These are phyloP conservation scores for Hippasteria phrygiana DNA, from an alignment of 53 echinoderm and acorn worm genomes.

Conservation along the genomic window DNA sequence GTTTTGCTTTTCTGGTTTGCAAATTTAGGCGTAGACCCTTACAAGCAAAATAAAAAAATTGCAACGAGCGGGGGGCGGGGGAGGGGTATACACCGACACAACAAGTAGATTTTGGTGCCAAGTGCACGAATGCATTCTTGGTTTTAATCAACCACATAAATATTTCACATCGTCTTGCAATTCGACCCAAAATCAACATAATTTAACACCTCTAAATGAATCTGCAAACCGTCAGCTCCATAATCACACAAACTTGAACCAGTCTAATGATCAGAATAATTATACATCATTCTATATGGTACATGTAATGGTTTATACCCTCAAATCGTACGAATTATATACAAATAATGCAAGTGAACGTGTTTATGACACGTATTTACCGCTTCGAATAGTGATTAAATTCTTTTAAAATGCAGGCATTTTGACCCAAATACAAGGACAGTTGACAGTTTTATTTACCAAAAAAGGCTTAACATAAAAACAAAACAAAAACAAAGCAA, in stretches of 20 bases:
- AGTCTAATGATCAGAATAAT: constrained; percentile 58
- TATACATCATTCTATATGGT: constrained; percentile 59
- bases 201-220: constrained; percentile 32
- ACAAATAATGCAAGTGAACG: constrained; percentile 44
- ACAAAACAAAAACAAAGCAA: too few relatives aligned
- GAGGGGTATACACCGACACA: neutral
- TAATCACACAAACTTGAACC: constrained; percentile 45
- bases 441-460: too few relatives aligned
- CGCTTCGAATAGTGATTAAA: neutral
- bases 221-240: constrained; percentile 29
- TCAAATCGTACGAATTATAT: constrained; percentile 52
- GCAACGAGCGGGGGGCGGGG: too few relatives aligned
- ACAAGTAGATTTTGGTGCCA: constrained; percentile 18
- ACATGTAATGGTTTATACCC: constrained; percentile 3
- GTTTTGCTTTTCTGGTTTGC: too few relatives aligned
- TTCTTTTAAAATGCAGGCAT: too few relatives aligned
- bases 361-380: neutral
- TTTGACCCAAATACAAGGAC: too few relatives aligned
- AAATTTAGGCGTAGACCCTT: too few relatives aligned
- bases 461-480: too few relatives aligned
- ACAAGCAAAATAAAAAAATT: too few relatives aligned
- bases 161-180: constrained; percentile 56
- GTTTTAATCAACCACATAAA: constrained; percentile 48
- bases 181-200: constrained; percentile 20
- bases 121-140: constrained; percentile 51